These are phyloP conservation scores for Grammomys surdaster DNA, from an alignment of 2,113 vertebrate genomes.

Conservation along the genomic window DNA sequence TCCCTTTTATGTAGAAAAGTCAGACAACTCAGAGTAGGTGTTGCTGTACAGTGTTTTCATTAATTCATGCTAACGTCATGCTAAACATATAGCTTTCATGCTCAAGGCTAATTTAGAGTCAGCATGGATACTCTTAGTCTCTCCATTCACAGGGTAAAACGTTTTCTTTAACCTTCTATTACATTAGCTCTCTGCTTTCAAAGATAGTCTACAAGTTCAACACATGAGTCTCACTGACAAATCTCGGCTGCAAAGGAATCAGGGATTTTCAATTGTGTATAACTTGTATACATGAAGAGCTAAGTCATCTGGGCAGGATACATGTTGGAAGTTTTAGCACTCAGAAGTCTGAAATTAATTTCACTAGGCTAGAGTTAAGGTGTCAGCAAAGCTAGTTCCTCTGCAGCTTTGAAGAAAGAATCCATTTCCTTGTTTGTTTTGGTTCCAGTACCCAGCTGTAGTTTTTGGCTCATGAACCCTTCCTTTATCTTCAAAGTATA, in stretches of 20 bases:
- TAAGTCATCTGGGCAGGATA: neutral
- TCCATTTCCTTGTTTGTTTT: neutral
- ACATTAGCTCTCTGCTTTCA: neutral
- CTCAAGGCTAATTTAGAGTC: neutral
- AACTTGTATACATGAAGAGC: neutral
- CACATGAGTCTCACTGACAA: neutral
- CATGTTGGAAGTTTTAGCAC: neutral
- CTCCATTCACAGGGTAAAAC: neutral
- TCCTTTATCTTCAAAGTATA: neutral
- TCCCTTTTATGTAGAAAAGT: neutral
- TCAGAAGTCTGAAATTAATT: neutral
- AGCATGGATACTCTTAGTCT: neutral
- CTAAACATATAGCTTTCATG: neutral
- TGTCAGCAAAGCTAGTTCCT: neutral
- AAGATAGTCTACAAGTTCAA: neutral
- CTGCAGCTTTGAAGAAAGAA: neutral
- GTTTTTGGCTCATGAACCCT: neutral
- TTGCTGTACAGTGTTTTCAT: neutral
- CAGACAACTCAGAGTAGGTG: neutral
- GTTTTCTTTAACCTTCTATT: neutral
- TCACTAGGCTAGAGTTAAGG: neutral
- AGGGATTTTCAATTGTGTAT: neutral
- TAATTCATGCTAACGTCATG: neutral
- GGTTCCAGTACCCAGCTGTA: neutral
- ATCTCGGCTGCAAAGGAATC: neutral